These are phyloP conservation scores for Cephus cinctus DNA, from an alignment of 1,140 invertebrate species.

Conservation along the genomic window DNA sequence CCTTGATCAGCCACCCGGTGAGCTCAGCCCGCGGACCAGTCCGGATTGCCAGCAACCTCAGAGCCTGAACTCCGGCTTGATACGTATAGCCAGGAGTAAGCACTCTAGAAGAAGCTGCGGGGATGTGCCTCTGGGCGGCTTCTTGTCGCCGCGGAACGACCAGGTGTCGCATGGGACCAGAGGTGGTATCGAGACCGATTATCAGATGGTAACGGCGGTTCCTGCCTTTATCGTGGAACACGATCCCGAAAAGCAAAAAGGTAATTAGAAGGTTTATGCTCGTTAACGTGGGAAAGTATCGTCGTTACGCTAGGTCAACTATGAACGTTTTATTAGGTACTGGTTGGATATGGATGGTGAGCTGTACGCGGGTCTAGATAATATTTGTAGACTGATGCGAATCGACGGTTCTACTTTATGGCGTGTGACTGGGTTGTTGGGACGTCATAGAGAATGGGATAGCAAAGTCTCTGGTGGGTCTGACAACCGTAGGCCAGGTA, in stretches of 20 bases:
- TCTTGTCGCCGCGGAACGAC: slow-evolving; percentile 27
- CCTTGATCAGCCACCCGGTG: slow-evolving; percentile 35
- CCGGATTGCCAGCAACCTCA: slow-evolving; percentile 24
- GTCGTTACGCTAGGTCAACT: not conserved
- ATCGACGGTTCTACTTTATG: too few relatives aligned
- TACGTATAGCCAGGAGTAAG: slow-evolving; percentile 42
- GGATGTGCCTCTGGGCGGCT: slow-evolving; percentile 38
- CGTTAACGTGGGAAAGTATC: not conserved
- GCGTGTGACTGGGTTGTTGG: too few relatives aligned
- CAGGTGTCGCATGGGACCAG: slow-evolving; percentile 19
- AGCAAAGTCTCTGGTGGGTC: too few relatives aligned
- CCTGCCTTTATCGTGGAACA: slow-evolving; percentile 59
- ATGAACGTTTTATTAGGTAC: too few relatives aligned
- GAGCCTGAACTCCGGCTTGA: slow-evolving; percentile 28
- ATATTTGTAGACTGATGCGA: too few relatives aligned
- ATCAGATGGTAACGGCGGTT: slow-evolving; percentile 59
- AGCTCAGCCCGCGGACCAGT: slow-evolving; percentile 4
- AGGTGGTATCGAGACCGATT: slow-evolving; percentile 43
- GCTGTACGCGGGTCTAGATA: too few relatives aligned
- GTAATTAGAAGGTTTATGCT: slow-evolving; percentile 22
- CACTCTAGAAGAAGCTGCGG: slow-evolving; percentile 47
- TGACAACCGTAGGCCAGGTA: too few relatives aligned
- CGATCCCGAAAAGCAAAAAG: slow-evolving; percentile 50
- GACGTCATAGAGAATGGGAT: too few relatives aligned
- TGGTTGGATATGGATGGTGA: too few relatives aligned